Conservation (phyloP, 2,797 vertebrate species). For the Eidolon dupreanum region DNA sequence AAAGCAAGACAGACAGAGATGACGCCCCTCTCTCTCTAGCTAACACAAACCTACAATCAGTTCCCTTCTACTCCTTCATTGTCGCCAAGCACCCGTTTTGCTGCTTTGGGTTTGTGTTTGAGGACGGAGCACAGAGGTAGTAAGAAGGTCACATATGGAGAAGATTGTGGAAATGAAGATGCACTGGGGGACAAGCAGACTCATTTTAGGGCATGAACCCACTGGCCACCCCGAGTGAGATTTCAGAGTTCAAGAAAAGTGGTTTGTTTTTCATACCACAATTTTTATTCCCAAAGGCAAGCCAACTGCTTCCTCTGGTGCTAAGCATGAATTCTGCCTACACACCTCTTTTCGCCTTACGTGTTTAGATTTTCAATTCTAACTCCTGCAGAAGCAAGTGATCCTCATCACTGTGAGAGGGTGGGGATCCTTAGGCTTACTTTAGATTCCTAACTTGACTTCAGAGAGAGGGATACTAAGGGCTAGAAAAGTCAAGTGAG, state of each 20-base stretch:
- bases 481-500: neutral
- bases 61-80: neutral
- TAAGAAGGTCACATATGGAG: neutral
- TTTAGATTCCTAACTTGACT: neutral
- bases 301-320: neutral
- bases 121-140: fast-evolving
- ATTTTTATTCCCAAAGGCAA: neutral
- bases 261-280: neutral
- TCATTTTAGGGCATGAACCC: neutral
- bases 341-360: fast-evolving
- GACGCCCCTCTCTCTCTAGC: fast-evolving
- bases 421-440: neutral
- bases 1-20: neutral
- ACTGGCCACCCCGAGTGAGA: neutral
- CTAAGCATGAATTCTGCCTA: neutral
- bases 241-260: neutral
- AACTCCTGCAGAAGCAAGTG: neutral
- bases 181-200: fast-evolving
- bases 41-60: fast-evolving
- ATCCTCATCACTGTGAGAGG: neutral
- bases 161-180: neutral
- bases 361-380: neutral
- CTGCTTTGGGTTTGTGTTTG: neutral
- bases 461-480: neutral
- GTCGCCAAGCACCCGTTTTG: neutral